A percentile compares a stretch with the other conserved stretches of the same genome.
These are phyloP conservation scores for Micronisus gabar DNA, from an alignment of 2,113 vertebrate species.

Conservation along the genomic window DNA sequence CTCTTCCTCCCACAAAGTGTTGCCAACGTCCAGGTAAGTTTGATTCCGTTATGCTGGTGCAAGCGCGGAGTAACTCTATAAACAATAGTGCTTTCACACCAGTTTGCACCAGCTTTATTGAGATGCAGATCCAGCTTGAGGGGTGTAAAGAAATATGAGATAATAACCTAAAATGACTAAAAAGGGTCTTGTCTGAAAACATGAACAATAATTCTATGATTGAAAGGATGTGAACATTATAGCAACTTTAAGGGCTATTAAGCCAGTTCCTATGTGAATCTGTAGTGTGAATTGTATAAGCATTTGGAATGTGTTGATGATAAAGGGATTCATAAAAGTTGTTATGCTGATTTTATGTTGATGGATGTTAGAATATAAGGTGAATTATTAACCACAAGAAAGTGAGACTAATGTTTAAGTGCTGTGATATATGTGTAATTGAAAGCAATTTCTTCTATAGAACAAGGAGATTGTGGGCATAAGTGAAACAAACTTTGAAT, in stretches of 20 bases:
- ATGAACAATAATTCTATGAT: slow-evolving; percentile 70
- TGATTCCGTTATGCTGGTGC: neutral
- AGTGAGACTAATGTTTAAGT: slow-evolving; percentile 79
- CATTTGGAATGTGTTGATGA: slow-evolving; percentile 77
- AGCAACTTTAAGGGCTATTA: slow-evolving; percentile 79
- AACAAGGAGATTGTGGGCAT: slow-evolving; percentile 60
- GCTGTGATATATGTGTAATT: slow-evolving; percentile 76
- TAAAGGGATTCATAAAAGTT: slow-evolving; percentile 81
- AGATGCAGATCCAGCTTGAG: slow-evolving; percentile 18
- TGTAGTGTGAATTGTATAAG: slow-evolving; percentile 74
- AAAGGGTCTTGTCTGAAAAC: slow-evolving; percentile 67
- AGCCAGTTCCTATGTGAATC: slow-evolving; percentile 75
- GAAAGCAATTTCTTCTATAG: slow-evolving; percentile 72
- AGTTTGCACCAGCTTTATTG: neutral
- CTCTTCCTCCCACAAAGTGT: neutral
- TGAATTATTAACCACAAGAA: slow-evolving; percentile 79
- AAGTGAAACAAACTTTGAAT: slow-evolving; percentile 73
- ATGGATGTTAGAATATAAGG: slow-evolving; percentile 77
- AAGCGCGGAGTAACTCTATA: neutral
- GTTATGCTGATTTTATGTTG: slow-evolving; percentile 83
- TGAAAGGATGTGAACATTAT: slow-evolving; percentile 73
- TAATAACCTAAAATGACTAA: slow-evolving; percentile 57
- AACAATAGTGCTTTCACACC: neutral
- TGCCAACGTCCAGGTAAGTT: neutral
- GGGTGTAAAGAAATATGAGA: slow-evolving; percentile 29